phyloP scores from a whole-genome alignment of 2,113 vertebrate genomes.

The Mastomys natalensis region DNA sequence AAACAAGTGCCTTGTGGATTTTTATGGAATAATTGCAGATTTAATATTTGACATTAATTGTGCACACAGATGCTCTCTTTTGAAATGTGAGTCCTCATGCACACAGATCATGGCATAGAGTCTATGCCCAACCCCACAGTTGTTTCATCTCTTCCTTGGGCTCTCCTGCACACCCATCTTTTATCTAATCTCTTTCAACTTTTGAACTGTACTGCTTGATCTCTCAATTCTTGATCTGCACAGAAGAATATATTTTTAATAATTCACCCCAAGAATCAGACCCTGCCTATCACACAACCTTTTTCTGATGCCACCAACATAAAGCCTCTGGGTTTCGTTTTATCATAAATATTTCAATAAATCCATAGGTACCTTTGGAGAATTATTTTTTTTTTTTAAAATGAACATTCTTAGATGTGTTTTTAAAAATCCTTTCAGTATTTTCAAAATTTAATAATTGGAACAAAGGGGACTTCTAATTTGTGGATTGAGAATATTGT shows the following conservation, averaged over 20 bases:
- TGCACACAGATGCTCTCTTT: constrained; percentile 4
- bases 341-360: constrained; percentile 81
- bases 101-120: constrained; percentile 24
- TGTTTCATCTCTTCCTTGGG: constrained; percentile 76
- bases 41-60: constrained; percentile 35
- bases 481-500: constrained; percentile 48
- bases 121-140: constrained; percentile 47
- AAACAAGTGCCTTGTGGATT: not conserved
- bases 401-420: constrained; percentile 68
- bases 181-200: constrained; percentile 82
- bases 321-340: constrained; percentile 78
- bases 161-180: constrained; percentile 73
- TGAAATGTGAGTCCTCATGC: not conserved
- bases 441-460: constrained; percentile 66
- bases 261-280: constrained; percentile 77
- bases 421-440: constrained; percentile 51
- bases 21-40: not conserved
- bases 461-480: constrained; percentile 25
- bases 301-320: constrained; percentile 80
- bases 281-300: constrained; percentile 72
- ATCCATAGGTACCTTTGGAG: constrained; percentile 75
- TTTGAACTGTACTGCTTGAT: constrained; percentile 80
- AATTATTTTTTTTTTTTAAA: constrained; percentile 67
- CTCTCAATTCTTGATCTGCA: constrained; percentile 82
- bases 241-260: constrained; percentile 83